A percentile compares a stretch with the other conserved stretches of the same genome.
phyloP scores from a whole-genome alignment of 2,797 vertebrate genomes.

The Anguilla megastoma region DNA sequence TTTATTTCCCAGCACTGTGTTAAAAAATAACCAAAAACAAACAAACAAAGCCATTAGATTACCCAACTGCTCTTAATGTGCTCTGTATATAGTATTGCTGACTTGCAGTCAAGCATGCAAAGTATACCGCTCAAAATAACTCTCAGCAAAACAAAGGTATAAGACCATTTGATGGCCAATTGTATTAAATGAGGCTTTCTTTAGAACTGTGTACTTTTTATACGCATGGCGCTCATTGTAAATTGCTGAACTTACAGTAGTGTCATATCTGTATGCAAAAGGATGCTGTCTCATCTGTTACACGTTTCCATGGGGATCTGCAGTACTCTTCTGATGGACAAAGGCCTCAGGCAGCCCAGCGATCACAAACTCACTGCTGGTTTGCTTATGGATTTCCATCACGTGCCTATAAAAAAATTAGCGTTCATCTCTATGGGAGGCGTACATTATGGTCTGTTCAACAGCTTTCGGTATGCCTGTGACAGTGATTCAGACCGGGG shows the following conservation, averaged over 20 bases:
- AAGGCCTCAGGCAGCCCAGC: conserved; percentile 55
- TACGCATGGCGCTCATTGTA: conserved; percentile 47
- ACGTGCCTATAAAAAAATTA: conserved; percentile 60
- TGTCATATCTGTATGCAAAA: conserved; percentile 60
- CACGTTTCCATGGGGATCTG: conserved; percentile 51
- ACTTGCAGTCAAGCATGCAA: conserved; percentile 1
- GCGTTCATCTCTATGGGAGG: conserved; percentile 54
- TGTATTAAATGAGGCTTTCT: background rate
- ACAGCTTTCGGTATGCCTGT: conserved; percentile 53
- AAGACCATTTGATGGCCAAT: background rate
- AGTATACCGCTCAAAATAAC: background rate
- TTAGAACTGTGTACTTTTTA: background rate
- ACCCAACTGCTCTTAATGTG: background rate
- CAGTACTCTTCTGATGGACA: conserved; percentile 61
- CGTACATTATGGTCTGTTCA: conserved; percentile 56
- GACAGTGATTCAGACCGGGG: conserved; percentile 37
- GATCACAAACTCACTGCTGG: conserved; percentile 52
- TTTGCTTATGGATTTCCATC: conserved; percentile 67
- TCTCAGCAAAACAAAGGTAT: background rate
- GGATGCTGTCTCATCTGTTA: conserved; percentile 55
- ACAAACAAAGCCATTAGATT: background rate
- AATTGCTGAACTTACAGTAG: conserved; percentile 47
- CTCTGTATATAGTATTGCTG: background rate
- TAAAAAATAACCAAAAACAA: background rate
- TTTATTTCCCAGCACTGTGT: background rate